A percentile compares a stretch with the other conserved stretches of the same genome.
phyloP scores from a whole-genome alignment of 2,113 vertebrate species.

The Dicentrarchus labrax region DNA sequence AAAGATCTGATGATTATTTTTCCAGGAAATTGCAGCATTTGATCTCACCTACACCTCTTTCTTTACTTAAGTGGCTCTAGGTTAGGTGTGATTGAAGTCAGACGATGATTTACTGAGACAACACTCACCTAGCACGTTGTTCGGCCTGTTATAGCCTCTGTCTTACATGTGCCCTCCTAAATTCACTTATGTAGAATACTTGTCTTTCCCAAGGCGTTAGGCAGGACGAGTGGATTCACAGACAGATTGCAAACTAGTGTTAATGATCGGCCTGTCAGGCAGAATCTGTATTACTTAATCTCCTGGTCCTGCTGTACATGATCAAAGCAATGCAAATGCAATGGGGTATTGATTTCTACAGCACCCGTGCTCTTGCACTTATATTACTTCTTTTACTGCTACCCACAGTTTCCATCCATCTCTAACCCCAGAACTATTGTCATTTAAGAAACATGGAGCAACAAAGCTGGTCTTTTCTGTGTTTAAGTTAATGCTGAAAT shows the following conservation, averaged over 20 bases:
- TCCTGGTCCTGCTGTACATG: constrained; percentile 64
- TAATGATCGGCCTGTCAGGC: constrained; percentile 78
- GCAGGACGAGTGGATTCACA: constrained; percentile 63
- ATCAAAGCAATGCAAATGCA: constrained; percentile 80
- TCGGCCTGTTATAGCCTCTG: constrained; percentile 58
- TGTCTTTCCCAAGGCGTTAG: constrained; percentile 77
- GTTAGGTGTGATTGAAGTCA: constrained; percentile 41
- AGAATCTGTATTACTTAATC: constrained; percentile 77
- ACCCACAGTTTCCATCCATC: constrained; percentile 35
- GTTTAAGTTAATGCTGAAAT: neutral
- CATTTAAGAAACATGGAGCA: constrained; percentile 40
- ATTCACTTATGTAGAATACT: constrained; percentile 78
- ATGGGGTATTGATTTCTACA: constrained; percentile 75
- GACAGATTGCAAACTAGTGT: constrained; percentile 75
- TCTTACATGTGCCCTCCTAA: constrained; percentile 75
- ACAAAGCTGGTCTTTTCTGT: neutral
- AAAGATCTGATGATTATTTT: constrained; percentile 82
- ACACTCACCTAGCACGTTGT: constrained; percentile 40
- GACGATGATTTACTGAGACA: constrained; percentile 55
- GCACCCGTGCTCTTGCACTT: constrained; percentile 54
- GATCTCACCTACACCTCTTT: constrained; percentile 26
- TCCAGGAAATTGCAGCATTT: constrained; percentile 78
- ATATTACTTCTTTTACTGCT: constrained; percentile 52
- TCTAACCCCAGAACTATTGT: constrained; percentile 20
- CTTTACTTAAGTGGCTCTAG: constrained; percentile 16